Conservation (phyloP, 1,140 invertebrate genomes). For the Drosophila rufa region DNA sequence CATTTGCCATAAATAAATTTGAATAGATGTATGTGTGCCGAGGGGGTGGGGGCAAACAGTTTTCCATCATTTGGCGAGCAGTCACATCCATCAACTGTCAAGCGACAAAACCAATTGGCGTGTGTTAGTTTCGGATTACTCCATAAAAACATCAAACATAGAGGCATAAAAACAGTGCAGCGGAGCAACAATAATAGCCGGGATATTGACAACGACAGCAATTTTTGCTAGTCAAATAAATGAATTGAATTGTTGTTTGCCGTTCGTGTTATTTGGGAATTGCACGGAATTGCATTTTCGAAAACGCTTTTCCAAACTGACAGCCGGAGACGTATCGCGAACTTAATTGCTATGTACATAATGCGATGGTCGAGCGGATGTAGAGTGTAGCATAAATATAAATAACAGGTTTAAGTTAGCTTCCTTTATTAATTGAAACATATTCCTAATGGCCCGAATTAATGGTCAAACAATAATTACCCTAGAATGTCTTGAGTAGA, state of each 20-base stretch:
- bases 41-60: neutral
- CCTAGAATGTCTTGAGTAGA: too few relatives aligned
- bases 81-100: constrained; percentile 75
- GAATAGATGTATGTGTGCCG: constrained; percentile 2
- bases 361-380: constrained; percentile 17
- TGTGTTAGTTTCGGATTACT: constrained; percentile 73
- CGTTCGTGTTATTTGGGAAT: constrained; percentile 72
- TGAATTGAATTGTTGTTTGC: constrained; percentile 77
- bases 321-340: constrained; percentile 32
- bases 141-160: constrained; percentile 45
- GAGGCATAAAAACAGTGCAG: constrained; percentile 15
- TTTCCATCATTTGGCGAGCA: constrained; percentile 39
- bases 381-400: constrained; percentile 14
- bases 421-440: neutral
- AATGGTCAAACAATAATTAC: neutral
- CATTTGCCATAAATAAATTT: constrained; percentile 23
- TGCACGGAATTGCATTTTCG: constrained; percentile 59
- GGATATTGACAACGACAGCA: constrained; percentile 50
- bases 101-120: constrained; percentile 72
- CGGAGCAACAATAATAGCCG: constrained; percentile 30
- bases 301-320: constrained; percentile 29
- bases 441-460: neutral
- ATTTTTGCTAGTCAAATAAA: constrained; percentile 64
- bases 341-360: constrained; percentile 53
- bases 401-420: neutral